phyloP scores from a whole-genome alignment of 2,113 vertebrate genomes.

The Callithrix jacchus region DNA sequence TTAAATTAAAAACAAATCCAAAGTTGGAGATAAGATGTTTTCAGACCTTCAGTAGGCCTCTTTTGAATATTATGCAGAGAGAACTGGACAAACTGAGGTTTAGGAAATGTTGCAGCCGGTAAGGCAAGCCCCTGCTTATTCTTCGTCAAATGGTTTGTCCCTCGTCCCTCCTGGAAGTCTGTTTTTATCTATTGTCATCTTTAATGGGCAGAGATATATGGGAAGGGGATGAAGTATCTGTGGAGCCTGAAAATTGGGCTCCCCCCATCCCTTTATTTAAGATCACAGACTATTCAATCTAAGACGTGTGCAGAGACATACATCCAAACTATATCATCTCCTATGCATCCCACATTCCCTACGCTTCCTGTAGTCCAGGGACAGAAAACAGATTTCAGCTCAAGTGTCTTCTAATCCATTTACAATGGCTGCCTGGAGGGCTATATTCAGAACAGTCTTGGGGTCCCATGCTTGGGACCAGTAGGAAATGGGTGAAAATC shows the following conservation, averaged over 20 bases:
- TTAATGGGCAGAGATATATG: neutral
- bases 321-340: too few relatives aligned
- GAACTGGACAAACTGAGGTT: neutral
- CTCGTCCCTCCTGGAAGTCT: neutral
- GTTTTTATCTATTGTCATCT: neutral
- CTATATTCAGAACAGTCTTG: neutral
- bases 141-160: neutral
- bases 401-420: neutral
- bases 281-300: neutral
- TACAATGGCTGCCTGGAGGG: neutral
- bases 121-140: neutral
- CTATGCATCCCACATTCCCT: too few relatives aligned
- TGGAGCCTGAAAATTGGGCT: neutral
- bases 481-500: neutral
- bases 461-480: neutral
- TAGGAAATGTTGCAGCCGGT: neutral
- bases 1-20: neutral
- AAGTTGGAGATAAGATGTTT: neutral
- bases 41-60: neutral
- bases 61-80: neutral
- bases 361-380: neutral
- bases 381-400: constrained; percentile 19
- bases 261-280: neutral
- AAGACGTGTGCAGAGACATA: too few relatives aligned
- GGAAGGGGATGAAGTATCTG: neutral